A percentile compares a stretch with the other conserved stretches of the same genome.
Evolutionary conservation across 2,797 vertebrate genomes (phyloP).

Genomic region (Falco concolor): DNA sequence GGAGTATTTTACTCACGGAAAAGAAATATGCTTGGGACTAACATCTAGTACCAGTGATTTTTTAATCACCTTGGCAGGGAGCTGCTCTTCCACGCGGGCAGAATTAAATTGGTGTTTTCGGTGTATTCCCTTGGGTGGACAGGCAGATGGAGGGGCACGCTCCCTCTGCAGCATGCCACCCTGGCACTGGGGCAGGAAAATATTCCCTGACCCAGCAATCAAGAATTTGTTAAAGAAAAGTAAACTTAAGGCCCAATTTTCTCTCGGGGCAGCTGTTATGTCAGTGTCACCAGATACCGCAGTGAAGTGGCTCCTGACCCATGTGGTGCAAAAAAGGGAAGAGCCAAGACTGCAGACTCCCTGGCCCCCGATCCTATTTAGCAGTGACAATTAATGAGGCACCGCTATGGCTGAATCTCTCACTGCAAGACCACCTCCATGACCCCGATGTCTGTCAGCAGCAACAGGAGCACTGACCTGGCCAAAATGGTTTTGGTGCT

Average conservation of each 20-base stretch:
- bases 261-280: background rate
- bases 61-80: conserved; percentile 54
- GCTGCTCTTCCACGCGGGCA: background rate
- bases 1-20: conserved; percentile 71
- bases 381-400: background rate
- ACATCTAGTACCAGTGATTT: conserved; percentile 33
- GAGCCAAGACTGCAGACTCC: background rate
- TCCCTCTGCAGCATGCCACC: rapidly evolving
- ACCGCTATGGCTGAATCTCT: background rate
- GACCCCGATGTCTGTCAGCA: background rate
- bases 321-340: background rate
- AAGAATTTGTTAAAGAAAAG: background rate
- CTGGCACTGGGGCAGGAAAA: rapidly evolving
- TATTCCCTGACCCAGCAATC: background rate
- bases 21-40: conserved; percentile 49
- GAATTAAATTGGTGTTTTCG: background rate
- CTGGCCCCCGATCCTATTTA: background rate
- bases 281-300: background rate
- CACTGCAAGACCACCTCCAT: background rate
- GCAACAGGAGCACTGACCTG: background rate
- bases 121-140: background rate
- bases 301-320: background rate
- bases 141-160: background rate
- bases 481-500: background rate
- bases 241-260: background rate